phyloP scores from a whole-genome alignment of 2,888 invertebrate genomes.

The Sycophila texana region DNA sequence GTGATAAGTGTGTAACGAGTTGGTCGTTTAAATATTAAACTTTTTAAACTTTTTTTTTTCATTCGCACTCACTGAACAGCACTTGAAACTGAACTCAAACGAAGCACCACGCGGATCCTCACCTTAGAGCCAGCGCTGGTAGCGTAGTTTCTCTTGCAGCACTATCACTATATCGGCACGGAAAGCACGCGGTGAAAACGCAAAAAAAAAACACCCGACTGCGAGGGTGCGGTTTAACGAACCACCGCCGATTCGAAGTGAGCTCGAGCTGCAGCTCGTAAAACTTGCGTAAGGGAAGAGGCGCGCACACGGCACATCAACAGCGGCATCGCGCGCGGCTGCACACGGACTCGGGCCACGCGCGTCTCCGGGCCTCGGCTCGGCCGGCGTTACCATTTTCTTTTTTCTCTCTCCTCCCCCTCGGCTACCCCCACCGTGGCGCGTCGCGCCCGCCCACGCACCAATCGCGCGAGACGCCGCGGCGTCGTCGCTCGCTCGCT shows the following conservation, averaged over 20 bases:
- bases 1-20: too few relatives aligned
- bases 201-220: neutral
- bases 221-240: too few relatives aligned
- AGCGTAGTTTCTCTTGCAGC: too few relatives aligned
- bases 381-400: constrained; percentile 55
- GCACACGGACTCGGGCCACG: neutral
- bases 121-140: too few relatives aligned
- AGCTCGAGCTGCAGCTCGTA: too few relatives aligned
- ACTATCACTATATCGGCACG: too few relatives aligned
- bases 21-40: too few relatives aligned
- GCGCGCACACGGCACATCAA: neutral
- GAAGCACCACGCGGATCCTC: too few relatives aligned
- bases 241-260: too few relatives aligned
- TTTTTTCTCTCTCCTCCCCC: constrained; percentile 59
- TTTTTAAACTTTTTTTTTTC: too few relatives aligned
- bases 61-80: too few relatives aligned
- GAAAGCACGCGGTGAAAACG: neutral
- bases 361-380: constrained; percentile 13
- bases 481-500: constrained; percentile 33
- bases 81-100: too few relatives aligned
- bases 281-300: neutral
- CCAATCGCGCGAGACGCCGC: constrained; percentile 52
- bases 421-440: constrained; percentile 47
- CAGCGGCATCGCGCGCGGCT: neutral
- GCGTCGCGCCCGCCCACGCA: constrained; percentile 56